A percentile compares a stretch with the other conserved stretches of the same genome.
These are phyloP conservation scores for Cirrhinus mrigala DNA, from an alignment of 2,797 vertebrate genomes.

Conservation along the genomic window DNA sequence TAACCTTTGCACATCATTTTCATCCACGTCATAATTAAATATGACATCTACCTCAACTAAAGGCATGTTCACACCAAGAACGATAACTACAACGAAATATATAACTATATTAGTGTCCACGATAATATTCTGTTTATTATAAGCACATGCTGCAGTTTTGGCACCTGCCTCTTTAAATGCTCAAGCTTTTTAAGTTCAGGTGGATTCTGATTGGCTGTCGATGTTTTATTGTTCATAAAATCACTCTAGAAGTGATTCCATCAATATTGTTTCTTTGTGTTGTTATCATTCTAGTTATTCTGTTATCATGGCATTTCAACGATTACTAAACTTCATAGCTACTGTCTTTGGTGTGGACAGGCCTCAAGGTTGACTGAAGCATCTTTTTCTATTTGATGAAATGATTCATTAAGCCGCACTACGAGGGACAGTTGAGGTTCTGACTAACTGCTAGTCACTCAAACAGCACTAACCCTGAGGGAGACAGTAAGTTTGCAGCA, in stretches of 20 bases:
- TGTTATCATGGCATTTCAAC: background rate
- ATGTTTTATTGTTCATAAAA: background rate
- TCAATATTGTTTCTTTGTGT: background rate
- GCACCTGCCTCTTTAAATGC: background rate
- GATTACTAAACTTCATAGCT: background rate
- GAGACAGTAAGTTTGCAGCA: conserved; percentile 34
- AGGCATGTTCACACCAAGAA: background rate
- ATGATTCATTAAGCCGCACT: background rate
- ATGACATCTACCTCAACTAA: background rate
- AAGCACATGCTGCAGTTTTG: background rate
- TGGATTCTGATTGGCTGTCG: conserved; percentile 9
- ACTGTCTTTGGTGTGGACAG: background rate
- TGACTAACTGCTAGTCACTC: conserved; percentile 15
- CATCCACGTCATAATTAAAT: background rate
- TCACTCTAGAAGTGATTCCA: background rate
- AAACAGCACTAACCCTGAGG: conserved; percentile 5
- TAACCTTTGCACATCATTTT: background rate
- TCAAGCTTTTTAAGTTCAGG: background rate
- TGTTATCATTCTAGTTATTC: too few relatives aligned
- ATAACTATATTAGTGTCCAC: background rate
- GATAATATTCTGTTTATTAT: background rate
- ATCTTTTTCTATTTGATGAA: background rate
- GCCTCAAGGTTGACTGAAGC: background rate
- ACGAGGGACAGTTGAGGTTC: conserved; percentile 4
- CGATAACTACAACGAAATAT: background rate